Evolutionary conservation across 2,797 vertebrate genomes (phyloP).

Genomic region (Antrozous pallidus): DNA sequence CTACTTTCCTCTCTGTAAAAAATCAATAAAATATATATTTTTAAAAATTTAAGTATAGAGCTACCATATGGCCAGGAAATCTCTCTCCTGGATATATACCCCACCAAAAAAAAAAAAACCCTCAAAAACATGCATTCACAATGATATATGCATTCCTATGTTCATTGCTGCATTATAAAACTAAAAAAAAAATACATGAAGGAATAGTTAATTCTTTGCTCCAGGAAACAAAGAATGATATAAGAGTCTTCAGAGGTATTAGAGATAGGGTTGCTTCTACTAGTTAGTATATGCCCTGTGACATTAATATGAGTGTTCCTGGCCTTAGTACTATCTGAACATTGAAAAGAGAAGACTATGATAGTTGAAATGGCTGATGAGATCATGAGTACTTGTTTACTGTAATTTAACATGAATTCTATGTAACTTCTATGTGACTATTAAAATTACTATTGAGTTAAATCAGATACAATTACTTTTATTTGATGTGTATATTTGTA

Average conservation of each 20-base stretch:
- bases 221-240: neutral
- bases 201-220: neutral
- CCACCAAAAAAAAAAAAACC: no score
- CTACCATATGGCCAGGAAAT: neutral
- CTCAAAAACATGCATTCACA: no score
- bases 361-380: neutral
- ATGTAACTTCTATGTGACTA: neutral
- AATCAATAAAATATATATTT: no score
- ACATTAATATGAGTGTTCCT: neutral
- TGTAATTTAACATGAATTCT: neutral
- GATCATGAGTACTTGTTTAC: neutral
- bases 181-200: neutral
- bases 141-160: neutral
- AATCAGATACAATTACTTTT: neutral
- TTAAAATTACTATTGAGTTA: neutral
- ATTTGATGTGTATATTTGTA: neutral
- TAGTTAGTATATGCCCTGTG: neutral
- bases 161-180: neutral
- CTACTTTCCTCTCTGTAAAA: no score
- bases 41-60: neutral
- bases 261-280: neutral
- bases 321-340: neutral
- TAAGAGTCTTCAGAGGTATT: neutral
- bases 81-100: neutral
- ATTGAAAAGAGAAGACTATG: neutral